These are phyloP conservation scores for Philopotamus ludificatus DNA, from an alignment of 1,140 invertebrate genomes.

Conservation along the genomic window DNA sequence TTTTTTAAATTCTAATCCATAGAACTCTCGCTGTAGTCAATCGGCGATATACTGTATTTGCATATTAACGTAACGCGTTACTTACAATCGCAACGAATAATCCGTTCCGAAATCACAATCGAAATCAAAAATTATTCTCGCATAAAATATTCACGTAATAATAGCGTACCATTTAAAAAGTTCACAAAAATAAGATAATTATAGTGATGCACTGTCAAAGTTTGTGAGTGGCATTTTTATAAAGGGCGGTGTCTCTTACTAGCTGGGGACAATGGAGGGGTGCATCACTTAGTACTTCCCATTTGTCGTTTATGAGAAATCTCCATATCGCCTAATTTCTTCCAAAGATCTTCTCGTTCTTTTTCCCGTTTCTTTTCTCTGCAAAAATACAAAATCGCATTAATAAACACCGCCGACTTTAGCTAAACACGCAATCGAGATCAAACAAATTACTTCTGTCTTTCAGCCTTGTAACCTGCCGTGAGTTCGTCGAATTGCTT, in stretches of 20 bases:
- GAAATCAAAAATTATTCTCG: slow-evolving; percentile 28
- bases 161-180: slow-evolving; percentile 17
- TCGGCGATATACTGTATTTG: slow-evolving; percentile 8
- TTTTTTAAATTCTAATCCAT: background rate
- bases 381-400: slow-evolving; percentile 39
- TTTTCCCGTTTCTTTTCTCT: slow-evolving; percentile 94
- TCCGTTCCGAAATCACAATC: slow-evolving; percentile 24
- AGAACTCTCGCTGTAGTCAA: slow-evolving; percentile 31
- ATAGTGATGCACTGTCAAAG: slow-evolving; percentile 31
- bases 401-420: background rate
- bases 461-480: slow-evolving; percentile 95
- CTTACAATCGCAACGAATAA: slow-evolving; percentile 17
- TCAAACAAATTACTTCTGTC: slow-evolving; percentile 80
- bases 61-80: slow-evolving; percentile 21
- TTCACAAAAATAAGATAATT: slow-evolving; percentile 27
- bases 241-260: slow-evolving; percentile 26
- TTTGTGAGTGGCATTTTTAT: slow-evolving; percentile 23
- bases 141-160: slow-evolving; percentile 11
- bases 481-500: slow-evolving; percentile 98
- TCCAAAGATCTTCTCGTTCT: slow-evolving; percentile 93
- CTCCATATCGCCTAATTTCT: slow-evolving; percentile 83
- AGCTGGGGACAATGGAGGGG: slow-evolving; percentile 20
- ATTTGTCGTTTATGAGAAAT: slow-evolving; percentile 55
- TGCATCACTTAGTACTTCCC: slow-evolving; percentile 36
- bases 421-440: slow-evolving; percentile 11